A percentile compares a stretch with the other conserved stretches of the same genome.
These are phyloP conservation scores for Chelon labrosus DNA, from an alignment of 2,797 vertebrate genomes.

Conservation along the genomic window DNA sequence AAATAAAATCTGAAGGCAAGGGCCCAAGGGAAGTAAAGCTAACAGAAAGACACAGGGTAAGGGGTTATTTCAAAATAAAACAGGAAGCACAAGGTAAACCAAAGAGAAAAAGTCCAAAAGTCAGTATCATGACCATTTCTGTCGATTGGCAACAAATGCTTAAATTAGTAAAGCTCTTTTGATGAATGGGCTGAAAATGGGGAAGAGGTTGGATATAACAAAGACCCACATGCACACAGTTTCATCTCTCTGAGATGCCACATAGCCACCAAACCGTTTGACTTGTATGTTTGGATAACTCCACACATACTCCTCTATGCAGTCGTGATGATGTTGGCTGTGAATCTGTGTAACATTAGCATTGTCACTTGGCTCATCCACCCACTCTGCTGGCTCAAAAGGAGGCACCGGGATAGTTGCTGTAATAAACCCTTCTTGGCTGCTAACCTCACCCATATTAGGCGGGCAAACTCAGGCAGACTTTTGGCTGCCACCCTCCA, in stretches of 20 bases:
- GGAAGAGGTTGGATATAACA: too few relatives aligned
- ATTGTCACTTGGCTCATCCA: constrained; percentile 46
- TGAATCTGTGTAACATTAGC: constrained; percentile 14
- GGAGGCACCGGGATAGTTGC: constrained; percentile 35
- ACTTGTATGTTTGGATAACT: background rate
- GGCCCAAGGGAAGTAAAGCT: too few relatives aligned
- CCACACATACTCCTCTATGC: background rate
- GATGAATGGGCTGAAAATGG: background rate
- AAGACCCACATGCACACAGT: too few relatives aligned
- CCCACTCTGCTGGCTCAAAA: constrained; percentile 50
- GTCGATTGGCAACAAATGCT: too few relatives aligned
- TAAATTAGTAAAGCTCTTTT: background rate
- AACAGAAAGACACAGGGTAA: too few relatives aligned
- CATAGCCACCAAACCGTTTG: too few relatives aligned
- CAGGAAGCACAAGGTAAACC: too few relatives aligned
- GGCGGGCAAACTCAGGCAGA: constrained; percentile 58
- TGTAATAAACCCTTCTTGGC: constrained; percentile 60
- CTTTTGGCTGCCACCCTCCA: constrained; percentile 60
- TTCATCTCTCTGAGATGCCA: too few relatives aligned
- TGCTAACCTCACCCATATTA: constrained; percentile 61
- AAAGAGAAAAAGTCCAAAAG: too few relatives aligned
- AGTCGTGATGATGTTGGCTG: constrained; percentile 15
- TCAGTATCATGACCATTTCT: too few relatives aligned
- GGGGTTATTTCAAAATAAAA: too few relatives aligned
- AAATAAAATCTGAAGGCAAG: too few relatives aligned